Evolutionary conservation across 2,888 invertebrate genomes (phyloP).

Genomic region (Orchesella flavescens): DNA sequence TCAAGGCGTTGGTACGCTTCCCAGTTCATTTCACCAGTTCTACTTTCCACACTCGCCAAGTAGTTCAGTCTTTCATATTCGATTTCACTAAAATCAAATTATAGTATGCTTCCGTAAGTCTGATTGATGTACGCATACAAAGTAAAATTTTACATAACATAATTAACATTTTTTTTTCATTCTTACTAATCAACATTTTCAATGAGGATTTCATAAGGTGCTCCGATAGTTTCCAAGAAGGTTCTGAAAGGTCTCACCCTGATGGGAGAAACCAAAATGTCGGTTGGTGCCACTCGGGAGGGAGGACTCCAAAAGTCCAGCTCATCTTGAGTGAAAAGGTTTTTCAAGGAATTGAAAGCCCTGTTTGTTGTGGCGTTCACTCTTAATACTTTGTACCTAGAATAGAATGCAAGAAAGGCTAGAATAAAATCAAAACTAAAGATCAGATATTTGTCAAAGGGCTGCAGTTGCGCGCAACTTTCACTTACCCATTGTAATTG

Average conservation of each 20-base stretch:
- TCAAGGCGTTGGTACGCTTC: constrained; percentile 66
- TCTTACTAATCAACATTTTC: constrained; percentile 68
- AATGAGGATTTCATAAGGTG: constrained; percentile 66
- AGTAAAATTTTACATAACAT: background rate
- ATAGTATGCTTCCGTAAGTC: background rate
- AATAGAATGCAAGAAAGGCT: background rate
- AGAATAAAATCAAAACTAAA: background rate
- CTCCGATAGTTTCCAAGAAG: constrained; percentile 64
- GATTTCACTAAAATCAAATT: constrained; percentile 43
- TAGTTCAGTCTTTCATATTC: constrained; percentile 64
- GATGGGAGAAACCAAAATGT: constrained; percentile 83
- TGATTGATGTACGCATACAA: background rate
- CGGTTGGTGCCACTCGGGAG: constrained; percentile 78
- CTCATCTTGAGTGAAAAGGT: constrained; percentile 73
- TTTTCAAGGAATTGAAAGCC: constrained; percentile 66
- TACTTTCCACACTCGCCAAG: constrained; percentile 31
- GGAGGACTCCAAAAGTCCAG: constrained; percentile 80
- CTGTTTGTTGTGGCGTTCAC: constrained; percentile 61
- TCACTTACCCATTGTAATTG: constrained; percentile 69
- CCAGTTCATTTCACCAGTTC: constrained; percentile 66
- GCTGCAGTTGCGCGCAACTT: background rate
- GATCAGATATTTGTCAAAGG: background rate
- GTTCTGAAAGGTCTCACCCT: constrained; percentile 68
- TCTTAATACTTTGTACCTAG: constrained; percentile 69
- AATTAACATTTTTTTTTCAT: background rate